Evolutionary conservation across 2,113 vertebrate species (phyloP).

Genomic region (Heterotilapia buettikoferi): DNA sequence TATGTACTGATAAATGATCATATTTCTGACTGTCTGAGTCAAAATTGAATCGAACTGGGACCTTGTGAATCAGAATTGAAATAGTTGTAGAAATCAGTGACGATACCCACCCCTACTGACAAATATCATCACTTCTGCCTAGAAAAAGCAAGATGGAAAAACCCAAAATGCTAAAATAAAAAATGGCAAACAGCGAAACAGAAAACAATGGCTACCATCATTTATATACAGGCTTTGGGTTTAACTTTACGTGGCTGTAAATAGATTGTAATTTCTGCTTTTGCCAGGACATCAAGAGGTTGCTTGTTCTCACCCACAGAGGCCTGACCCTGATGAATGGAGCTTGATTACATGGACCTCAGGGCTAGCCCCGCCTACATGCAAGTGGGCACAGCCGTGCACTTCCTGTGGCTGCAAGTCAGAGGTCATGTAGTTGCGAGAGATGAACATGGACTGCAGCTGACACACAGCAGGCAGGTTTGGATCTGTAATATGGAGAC

Average conservation of each 20-base stretch:
- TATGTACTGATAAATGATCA: neutral
- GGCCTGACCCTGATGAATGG: conserved; percentile 60
- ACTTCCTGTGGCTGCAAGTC: conserved; percentile 68
- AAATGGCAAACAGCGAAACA: neutral
- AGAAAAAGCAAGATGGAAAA: neutral
- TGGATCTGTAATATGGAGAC: conserved; percentile 45
- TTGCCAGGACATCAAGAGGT: neutral
- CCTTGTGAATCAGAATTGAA: neutral
- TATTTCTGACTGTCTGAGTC: neutral
- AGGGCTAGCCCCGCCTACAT: neutral
- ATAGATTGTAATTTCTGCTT: neutral
- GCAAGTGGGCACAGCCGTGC: conserved; percentile 40
- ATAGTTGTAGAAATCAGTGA: neutral
- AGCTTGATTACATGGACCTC: conserved; percentile 74
- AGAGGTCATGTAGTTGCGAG: conserved; percentile 68
- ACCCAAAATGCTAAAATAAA: neutral
- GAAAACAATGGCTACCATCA: neutral
- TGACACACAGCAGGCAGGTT: conserved; percentile 57
- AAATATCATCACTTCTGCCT: neutral
- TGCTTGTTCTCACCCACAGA: conserved; percentile 57
- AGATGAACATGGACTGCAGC: conserved; percentile 68
- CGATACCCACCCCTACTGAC: neutral
- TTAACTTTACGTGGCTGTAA: neutral
- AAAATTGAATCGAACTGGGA: neutral
- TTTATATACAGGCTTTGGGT: neutral